phyloP scores from a whole-genome alignment of 1,140 invertebrate species.

The Pogonomyrmex californicus region DNA sequence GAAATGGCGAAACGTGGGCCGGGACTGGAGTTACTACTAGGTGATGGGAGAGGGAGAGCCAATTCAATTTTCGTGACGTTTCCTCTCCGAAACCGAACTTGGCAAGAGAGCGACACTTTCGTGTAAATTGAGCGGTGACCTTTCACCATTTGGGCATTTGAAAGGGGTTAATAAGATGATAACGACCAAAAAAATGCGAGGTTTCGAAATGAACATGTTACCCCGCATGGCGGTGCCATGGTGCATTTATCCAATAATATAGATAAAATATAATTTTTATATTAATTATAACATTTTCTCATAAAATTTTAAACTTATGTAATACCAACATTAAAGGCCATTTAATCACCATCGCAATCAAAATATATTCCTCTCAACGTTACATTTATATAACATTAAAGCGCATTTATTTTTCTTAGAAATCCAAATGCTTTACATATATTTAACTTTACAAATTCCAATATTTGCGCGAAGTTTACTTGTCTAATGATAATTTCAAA shows the following conservation, averaged over 20 bases:
- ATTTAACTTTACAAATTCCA: not conserved
- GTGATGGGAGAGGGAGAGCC: conserved; percentile 13
- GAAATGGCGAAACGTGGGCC: conserved; percentile 69
- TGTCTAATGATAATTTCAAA: conserved; percentile 23
- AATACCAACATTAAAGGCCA: not conserved
- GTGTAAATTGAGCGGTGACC: conserved; percentile 57
- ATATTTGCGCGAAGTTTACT: conserved; percentile 8
- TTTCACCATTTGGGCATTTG: conserved; percentile 27
- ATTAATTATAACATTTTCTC: conserved; percentile 1
- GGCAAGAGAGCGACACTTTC: conserved; percentile 48
- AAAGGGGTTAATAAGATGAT: conserved; percentile 41
- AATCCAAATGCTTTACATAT: not conserved
- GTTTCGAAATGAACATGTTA: conserved; percentile 15
- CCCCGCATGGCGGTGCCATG: not conserved
- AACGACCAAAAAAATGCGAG: conserved; percentile 44
- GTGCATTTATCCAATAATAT: conserved; percentile 26
- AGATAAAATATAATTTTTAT: not conserved
- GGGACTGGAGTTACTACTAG: not conserved
- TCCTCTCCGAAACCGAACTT: conserved; percentile 64
- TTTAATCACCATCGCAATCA: not conserved
- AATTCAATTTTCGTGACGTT: conserved; percentile 76
- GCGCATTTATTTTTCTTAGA: not conserved
- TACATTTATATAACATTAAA: conserved; percentile 2
- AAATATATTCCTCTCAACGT: not conserved
- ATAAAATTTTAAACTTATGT: conserved; percentile 3